These are phyloP conservation scores for Caranx melampygus DNA, from an alignment of 2,113 vertebrate species.

Conservation along the genomic window DNA sequence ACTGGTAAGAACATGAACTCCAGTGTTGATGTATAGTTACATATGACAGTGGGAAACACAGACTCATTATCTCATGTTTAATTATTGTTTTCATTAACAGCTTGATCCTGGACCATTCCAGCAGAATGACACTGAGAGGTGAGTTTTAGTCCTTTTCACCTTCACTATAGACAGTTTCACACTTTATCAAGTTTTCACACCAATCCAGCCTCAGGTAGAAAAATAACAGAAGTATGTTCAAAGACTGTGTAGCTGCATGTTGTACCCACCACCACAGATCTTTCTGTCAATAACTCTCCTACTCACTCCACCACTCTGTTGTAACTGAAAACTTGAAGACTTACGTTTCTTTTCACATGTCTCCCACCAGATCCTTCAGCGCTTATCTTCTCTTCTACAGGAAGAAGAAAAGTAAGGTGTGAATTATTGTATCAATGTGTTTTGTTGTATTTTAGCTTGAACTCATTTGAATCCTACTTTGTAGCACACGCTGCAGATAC, in stretches of 20 bases:
- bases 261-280: no score
- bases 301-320: not conserved
- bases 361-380: constrained; percentile 35
- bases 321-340: not conserved
- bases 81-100: constrained; percentile 13
- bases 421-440: not conserved
- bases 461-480: not conserved
- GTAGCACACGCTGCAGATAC: not conserved
- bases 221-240: no score
- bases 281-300: no score
- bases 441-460: not conserved
- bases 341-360: not conserved
- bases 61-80: not conserved
- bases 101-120: not conserved
- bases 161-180: no score
- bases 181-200: no score
- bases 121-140: not conserved
- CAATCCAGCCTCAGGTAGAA: no score
- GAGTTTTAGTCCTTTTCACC: not conserved
- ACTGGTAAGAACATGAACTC: constrained; percentile 51
- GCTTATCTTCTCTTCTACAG: constrained; percentile 75
- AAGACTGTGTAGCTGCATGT: no score
- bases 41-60: no score
- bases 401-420: constrained; percentile 48
- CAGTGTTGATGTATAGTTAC: not conserved